Conservation (phyloP, 92 coral and sea anemone genomes). For the Parazoanthus swiftii region DNA sequence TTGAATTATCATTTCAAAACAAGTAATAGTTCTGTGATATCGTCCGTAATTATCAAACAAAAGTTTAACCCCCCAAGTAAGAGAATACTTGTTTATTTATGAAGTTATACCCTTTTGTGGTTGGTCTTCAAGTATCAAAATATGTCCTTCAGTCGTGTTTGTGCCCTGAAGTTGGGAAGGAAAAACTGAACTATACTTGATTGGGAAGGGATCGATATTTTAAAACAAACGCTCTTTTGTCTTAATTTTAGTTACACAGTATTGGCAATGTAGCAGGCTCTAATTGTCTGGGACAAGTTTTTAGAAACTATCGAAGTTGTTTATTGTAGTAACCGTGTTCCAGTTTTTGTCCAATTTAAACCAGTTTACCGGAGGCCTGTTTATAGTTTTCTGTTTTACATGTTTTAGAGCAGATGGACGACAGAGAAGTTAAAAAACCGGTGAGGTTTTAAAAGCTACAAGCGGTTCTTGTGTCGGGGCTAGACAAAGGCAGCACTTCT, state of each 20-base stretch:
- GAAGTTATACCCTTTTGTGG: too few species aligned
- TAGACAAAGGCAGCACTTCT: conserved; percentile 17
- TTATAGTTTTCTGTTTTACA: conserved; percentile 7
- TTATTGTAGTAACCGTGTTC: conserved; percentile 23
- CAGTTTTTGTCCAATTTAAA: conserved; percentile 9
- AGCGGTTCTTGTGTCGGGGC: conserved; percentile 19
- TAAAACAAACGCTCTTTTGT: neutral
- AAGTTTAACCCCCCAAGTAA: too few species aligned
- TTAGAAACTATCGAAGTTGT: conserved; percentile 14
- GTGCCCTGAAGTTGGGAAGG: too few species aligned
- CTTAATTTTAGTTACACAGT: conserved; percentile 23
- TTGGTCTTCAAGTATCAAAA: too few species aligned
- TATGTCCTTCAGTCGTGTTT: too few species aligned
- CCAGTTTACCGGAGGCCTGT: conserved; percentile 15
- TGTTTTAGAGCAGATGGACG: conserved; percentile 20
- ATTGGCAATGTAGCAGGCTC: conserved; percentile 16
- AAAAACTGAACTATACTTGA: too few species aligned
- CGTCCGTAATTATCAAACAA: too few species aligned
- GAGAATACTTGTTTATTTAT: too few species aligned
- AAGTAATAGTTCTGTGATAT: too few species aligned
- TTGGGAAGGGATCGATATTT: conserved; percentile 2
- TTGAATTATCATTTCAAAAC: too few species aligned
- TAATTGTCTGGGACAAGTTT: conserved; percentile 20
- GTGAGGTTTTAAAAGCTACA: conserved; percentile 22
- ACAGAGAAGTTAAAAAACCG: conserved; percentile 12